Base-by-base conservation (phyloP, 2,113 vertebrate species). In the Lontra canadensis region DNA sequence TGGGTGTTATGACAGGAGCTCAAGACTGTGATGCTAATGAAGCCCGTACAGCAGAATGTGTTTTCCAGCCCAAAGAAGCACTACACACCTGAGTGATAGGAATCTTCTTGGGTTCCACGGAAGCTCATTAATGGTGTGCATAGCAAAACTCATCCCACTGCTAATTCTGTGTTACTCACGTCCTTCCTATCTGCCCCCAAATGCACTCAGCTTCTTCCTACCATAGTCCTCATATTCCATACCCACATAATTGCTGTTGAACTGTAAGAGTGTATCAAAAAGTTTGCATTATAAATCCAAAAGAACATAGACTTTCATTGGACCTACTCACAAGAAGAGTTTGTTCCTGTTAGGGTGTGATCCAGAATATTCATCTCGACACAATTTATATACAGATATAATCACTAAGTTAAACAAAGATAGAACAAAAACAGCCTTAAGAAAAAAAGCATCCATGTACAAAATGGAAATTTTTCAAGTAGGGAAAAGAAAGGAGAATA, bases 11-110 rank as follows among this genome's bases (percentile, higher is more conserved):
- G 73, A 98, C 90, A 98, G 92, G 71, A 90, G 81, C 94, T 95
- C 67, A n/a, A 78, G 80, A 96, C 78, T 44, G 49, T n/a, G 94
- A 96, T 93, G 85, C 86, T 98, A 98, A 98, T 95, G 57, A 98
- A 74, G 69, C 23, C 59, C 21, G 2, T 4, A 44, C 14, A 95
- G 80, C 44, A 29, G 47, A 89, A 82, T 15, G 87, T 18, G 42
- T 26, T 88, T 96, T 71, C 44, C 96, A 95, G 55, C 69, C 57
- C 95, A 57, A 71, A 90, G 86, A 42, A 90, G 59, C 57, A 76
- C 86, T 39, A 34, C 23, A 74, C 79, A 67, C 25, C 57, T 65
- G 31, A 95, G n/a, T 34, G 74, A 79, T 2, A 93, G 82, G 25
- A 71, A 81, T 9, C 26, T 80, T 65, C 55, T 12, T 26, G 39